Conservation (phyloP, 2,113 vertebrate genomes). For the rabbit (Oryctolagus cuniculus) region DNA sequence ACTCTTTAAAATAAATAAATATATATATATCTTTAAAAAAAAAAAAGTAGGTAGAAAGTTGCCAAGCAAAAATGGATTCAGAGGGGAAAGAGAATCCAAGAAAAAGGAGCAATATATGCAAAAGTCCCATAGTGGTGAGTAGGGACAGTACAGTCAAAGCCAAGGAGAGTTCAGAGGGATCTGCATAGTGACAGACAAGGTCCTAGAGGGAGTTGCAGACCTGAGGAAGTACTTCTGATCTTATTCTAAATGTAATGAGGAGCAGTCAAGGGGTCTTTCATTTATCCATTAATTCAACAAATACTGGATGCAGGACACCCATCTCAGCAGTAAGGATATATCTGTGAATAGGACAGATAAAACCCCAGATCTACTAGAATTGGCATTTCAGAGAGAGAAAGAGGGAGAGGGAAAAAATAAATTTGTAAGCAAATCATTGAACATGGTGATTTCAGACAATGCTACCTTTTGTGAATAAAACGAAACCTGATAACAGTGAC, state of each 20-base stretch:
- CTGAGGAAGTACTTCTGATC: background rate
- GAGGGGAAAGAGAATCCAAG: background rate
- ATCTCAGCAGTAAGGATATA: background rate
- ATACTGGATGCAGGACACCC: background rate
- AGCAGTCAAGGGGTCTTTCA: background rate
- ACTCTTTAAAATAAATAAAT: too few species aligned
- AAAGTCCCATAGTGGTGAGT: background rate
- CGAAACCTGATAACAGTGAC: background rate
- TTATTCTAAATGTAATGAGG: background rate
- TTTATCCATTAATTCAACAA: background rate
- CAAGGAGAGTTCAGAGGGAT: background rate
- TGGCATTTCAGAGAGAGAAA: background rate
- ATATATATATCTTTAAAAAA: too few species aligned
- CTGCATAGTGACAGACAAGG: background rate
- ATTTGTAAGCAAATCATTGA: background rate
- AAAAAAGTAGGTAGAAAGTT: background rate
- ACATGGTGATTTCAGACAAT: background rate
- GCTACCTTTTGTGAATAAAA: background rate
- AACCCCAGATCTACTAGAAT: background rate
- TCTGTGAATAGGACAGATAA: background rate
- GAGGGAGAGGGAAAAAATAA: background rate
- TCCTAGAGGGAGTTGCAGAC: background rate
- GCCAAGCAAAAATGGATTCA: background rate
- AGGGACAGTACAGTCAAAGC: background rate
- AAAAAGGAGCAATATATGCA: background rate